phyloP scores from a whole-genome alignment of 2,113 vertebrate species.

The Coregonus clupeaformis region DNA sequence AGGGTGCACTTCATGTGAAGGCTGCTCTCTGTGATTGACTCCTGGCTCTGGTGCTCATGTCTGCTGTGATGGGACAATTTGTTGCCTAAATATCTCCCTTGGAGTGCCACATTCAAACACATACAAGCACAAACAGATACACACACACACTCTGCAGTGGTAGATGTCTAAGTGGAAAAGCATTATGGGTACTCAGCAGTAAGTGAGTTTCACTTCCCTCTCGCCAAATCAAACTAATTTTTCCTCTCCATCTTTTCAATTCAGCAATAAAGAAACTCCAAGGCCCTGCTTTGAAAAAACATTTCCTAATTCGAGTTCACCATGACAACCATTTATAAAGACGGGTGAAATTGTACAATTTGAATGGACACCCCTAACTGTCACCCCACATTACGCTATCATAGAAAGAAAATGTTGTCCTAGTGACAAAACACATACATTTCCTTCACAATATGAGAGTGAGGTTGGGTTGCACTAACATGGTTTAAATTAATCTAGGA shows the following conservation, averaged over 20 bases:
- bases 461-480: too few relatives aligned
- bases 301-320: constrained; percentile 32
- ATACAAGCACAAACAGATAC: not conserved
- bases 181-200: constrained; percentile 14
- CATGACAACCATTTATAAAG: not conserved
- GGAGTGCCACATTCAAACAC: constrained; percentile 26
- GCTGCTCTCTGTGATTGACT: constrained; percentile 37
- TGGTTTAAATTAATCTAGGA: too few relatives aligned
- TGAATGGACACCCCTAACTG: not conserved
- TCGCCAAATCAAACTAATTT: too few relatives aligned
- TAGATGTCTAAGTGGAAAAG: constrained; percentile 14
- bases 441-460: too few relatives aligned
- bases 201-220: too few relatives aligned
- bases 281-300: constrained; percentile 32
- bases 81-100: constrained; percentile 53
- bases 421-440: not conserved
- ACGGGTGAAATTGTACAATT: too few relatives aligned
- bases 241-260: constrained; percentile 33
- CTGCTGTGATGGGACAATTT: constrained; percentile 48
- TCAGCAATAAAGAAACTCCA: constrained; percentile 13
- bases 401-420: not conserved
- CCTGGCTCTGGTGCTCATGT: constrained; percentile 43
- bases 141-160: not conserved
- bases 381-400: not conserved
- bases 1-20: constrained; percentile 46